Conservation (phyloP, 1,140 invertebrate genomes). For the Eupeodes corollae region DNA sequence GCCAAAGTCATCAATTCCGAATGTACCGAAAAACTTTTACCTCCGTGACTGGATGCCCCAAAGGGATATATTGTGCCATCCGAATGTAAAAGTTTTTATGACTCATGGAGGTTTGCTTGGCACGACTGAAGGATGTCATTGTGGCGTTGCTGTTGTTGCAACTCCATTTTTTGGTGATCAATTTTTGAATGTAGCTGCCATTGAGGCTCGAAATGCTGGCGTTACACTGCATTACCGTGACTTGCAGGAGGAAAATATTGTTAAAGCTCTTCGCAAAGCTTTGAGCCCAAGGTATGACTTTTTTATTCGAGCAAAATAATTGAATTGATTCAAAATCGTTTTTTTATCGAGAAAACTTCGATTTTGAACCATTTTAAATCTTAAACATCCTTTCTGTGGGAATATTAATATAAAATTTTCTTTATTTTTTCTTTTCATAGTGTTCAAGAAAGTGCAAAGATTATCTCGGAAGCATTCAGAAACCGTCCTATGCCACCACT, state of each 20-base stretch:
- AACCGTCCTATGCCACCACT: slow-evolving; percentile 1
- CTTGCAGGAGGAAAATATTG: slow-evolving; percentile 41
- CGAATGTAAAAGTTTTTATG: slow-evolving; percentile 50
- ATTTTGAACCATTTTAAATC: background rate
- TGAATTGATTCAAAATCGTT: background rate
- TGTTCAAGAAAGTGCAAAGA: slow-evolving; percentile 2
- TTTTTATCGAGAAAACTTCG: background rate
- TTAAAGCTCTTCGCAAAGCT: slow-evolving; percentile 36
- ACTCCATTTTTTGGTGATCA: slow-evolving; percentile 56
- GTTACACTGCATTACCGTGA: slow-evolving; percentile 40
- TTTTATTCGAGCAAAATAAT: too few relatives aligned
- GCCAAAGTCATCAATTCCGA: slow-evolving; percentile 42
- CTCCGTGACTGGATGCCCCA: slow-evolving; percentile 52
- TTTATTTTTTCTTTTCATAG: background rate
- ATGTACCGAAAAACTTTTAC: slow-evolving; percentile 47
- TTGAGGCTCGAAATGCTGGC: slow-evolving; percentile 45
- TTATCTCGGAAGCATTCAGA: slow-evolving; percentile 2
- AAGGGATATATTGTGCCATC: slow-evolving; percentile 53
- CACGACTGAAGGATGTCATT: slow-evolving; percentile 54
- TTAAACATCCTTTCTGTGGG: background rate
- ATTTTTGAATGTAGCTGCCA: slow-evolving; percentile 43
- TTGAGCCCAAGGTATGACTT: slow-evolving; percentile 8
- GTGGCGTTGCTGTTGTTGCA: slow-evolving; percentile 54
- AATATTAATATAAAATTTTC: slow-evolving; percentile 17
- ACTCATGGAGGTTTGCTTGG: slow-evolving; percentile 59